Evolutionary conservation across 2,113 vertebrate species (phyloP), one percentile per base, ranked within the genome.

Genomic region (Athene cunicularia): DNA sequence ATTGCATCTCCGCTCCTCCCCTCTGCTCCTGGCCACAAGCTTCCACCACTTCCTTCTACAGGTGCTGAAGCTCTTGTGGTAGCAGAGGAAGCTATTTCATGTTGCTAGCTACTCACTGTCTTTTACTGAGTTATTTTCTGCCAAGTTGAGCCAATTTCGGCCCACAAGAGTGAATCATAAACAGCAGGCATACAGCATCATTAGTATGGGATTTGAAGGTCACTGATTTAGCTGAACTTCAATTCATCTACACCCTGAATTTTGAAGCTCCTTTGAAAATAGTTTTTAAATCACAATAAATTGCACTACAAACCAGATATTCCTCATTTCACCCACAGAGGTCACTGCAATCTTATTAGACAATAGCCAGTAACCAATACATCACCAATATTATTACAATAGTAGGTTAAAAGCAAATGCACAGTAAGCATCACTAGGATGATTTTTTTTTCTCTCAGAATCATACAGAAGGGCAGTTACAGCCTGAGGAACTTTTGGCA

Each of bases 241-340:
- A 35, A 20, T 79, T 77, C 41, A 39, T 16, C 43, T 43, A 18
- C 10, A 28, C 3, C 8, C 17, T 58, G 60, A 62, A 84, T 0
- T 37, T 37, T 33, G n/a, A 62, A 86, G n/a, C 6, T 79, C 49
- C 30, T 82, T 86, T 83, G 27, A 15, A 90, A 79, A n/a, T 8
- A 41, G 23, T 47, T 81, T 90, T 94, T 37, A 55, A 77, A 67
- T n/a, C 1, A 18, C 26, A 72, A 9, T 37, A 32, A 81, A 88
- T 45, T 43, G 33, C 30, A 16, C 30, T 23, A 49, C 23, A 68
- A 50, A 11, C 6, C 7, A 49, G 21, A 13, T 75, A 17, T 96
- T 93, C 90, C 62, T 93, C 45, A 53, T 96, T 86, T 91, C 52
- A 71, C 90, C 95, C 43, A 71, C 45, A 96, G 95, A 96, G 92